phyloP scores from a whole-genome alignment of 1,140 invertebrate genomes.

The Trichonephila inaurata region DNA sequence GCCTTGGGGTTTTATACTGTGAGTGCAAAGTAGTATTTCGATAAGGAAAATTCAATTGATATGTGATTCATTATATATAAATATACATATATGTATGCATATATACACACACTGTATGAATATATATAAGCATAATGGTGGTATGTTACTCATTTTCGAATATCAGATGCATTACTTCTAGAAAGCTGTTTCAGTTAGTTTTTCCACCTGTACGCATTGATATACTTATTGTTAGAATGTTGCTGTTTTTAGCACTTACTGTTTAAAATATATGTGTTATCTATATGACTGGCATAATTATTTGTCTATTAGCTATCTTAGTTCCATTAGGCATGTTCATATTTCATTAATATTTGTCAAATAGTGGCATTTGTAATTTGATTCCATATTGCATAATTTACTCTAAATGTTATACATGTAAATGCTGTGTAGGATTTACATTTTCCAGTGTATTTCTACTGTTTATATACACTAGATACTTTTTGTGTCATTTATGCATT shows the following conservation, averaged over 20 bases:
- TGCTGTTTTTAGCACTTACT: constrained; percentile 62
- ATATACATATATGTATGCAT: constrained; percentile 60
- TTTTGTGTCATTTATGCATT: constrained; percentile 31
- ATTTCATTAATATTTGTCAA: constrained; percentile 62
- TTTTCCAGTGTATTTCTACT: constrained; percentile 60
- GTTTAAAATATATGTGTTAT: constrained; percentile 66
- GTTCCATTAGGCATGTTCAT: constrained; percentile 46
- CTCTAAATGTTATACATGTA: constrained; percentile 67
- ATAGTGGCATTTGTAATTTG: constrained; percentile 53
- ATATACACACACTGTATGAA: constrained; percentile 51
- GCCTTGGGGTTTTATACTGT: constrained; percentile 76
- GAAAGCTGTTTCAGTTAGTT: constrained; percentile 44
- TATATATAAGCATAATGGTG: constrained; percentile 60
- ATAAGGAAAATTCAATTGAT: constrained; percentile 63
- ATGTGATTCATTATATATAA: constrained; percentile 71
- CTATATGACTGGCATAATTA: constrained; percentile 50
- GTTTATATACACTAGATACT: neutral
- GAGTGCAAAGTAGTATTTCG: constrained; percentile 66
- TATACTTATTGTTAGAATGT: constrained; percentile 73
- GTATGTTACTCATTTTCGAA: constrained; percentile 52
- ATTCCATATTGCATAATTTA: constrained; percentile 62
- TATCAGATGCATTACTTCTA: constrained; percentile 54
- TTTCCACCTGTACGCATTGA: constrained; percentile 51
- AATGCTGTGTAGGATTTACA: constrained; percentile 49
- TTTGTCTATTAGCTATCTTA: constrained; percentile 59